phyloP scores from a whole-genome alignment of 2,888 invertebrate species.

The Drosophila pullipes region DNA sequence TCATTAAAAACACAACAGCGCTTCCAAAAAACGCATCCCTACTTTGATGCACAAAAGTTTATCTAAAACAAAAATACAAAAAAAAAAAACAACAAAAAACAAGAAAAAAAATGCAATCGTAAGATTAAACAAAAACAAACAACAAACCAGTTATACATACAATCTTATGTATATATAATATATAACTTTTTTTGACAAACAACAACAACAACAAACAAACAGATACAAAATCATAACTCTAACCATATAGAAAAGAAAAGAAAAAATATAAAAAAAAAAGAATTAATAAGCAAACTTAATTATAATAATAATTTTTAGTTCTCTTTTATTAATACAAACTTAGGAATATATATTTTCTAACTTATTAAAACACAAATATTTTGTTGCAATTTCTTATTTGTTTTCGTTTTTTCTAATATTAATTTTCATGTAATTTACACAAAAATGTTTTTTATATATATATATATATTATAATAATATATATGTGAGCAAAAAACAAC shows the following conservation, averaged over 20 bases:
- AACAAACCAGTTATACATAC: conserved; percentile 56
- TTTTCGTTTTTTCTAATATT: conserved; percentile 26
- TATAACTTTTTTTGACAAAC: conserved; percentile 36
- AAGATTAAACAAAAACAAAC: conserved; percentile 34
- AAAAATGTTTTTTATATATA: conserved; percentile 40
- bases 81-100: conserved; percentile 59
- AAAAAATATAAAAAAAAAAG: conserved; percentile 4
- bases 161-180: conserved; percentile 39
- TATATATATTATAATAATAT: conserved; percentile 54
- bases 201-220: conserved; percentile 41
- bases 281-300: conserved; percentile 27
- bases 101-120: conserved; percentile 12
- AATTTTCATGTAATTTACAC: conserved; percentile 26
- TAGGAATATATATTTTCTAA: conserved; percentile 36
- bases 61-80: conserved; percentile 70
- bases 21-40: conserved; percentile 85
- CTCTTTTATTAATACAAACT: conserved; percentile 28
- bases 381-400: conserved; percentile 49
- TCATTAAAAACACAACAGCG: conserved; percentile 84
- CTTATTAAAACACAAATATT: conserved; percentile 31
- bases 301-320: conserved; percentile 44
- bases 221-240: conserved; percentile 46
- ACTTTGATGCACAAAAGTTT: conserved; percentile 84
- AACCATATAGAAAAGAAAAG: conserved; percentile 33
- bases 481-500: conserved; percentile 22